phyloP scores from a whole-genome alignment of 2,888 invertebrate genomes.

The Luffia ferchaultella region DNA sequence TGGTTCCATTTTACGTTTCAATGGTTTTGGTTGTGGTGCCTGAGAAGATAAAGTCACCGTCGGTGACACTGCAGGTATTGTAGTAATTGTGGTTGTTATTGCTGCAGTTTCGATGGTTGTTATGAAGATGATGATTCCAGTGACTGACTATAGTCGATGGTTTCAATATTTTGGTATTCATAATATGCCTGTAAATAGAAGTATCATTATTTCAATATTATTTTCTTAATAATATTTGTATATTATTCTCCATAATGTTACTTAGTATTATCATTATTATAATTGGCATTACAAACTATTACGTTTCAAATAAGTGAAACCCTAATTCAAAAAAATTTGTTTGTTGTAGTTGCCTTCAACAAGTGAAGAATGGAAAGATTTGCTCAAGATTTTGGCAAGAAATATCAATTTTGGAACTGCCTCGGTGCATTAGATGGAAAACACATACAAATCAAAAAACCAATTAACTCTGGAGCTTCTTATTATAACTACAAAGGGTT shows the following conservation, averaged over 20 bases:
- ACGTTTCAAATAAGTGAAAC: background rate
- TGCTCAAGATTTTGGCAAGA: conserved; percentile 11
- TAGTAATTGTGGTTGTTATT: too few relatives aligned
- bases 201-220: background rate
- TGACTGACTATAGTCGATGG: too few relatives aligned
- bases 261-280: too few relatives aligned
- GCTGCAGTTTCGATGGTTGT: too few relatives aligned
- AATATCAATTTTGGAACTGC: conserved; percentile 20
- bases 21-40: conserved; percentile 7
- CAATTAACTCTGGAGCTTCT: conserved; percentile 15
- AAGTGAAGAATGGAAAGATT: conserved; percentile 16
- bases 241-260: background rate
- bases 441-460: conserved; percentile 17
- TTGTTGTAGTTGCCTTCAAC: conserved; percentile 13
- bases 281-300: too few relatives aligned
- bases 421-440: conserved; percentile 21
- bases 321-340: too few relatives aligned
- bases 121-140: too few relatives aligned
- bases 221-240: background rate
- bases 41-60: conserved; percentile 5
- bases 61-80: too few relatives aligned
- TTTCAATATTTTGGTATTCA: too few relatives aligned
- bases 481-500: conserved; percentile 20
- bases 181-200: too few relatives aligned
- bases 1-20: conserved; percentile 2